These are phyloP conservation scores for Dasyprocta punctata DNA, from an alignment of 2,113 vertebrate species.

Conservation along the genomic window DNA sequence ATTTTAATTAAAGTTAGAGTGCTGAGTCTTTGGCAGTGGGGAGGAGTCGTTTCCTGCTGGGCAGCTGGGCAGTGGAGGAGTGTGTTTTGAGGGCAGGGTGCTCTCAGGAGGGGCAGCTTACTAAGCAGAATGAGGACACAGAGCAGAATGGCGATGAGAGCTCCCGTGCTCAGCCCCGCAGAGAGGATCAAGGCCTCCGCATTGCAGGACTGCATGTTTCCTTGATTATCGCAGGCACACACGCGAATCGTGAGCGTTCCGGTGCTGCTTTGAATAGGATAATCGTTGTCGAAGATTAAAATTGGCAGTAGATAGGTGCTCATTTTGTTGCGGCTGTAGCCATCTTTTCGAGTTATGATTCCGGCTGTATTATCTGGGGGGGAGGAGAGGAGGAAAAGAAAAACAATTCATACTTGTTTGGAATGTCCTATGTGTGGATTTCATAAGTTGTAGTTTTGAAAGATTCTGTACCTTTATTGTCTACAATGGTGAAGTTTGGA, in stretches of 20 bases:
- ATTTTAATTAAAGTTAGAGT: background rate
- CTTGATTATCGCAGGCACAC: slow-evolving; percentile 86
- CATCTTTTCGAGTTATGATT: slow-evolving; percentile 88
- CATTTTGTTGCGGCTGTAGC: slow-evolving; percentile 87
- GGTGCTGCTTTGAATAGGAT: slow-evolving; percentile 89
- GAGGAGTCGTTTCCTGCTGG: fast-evolving
- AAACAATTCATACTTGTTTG: background rate
- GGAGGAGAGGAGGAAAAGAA: background rate
- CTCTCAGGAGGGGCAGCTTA: background rate
- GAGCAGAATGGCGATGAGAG: slow-evolving; percentile 88
- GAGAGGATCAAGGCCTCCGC: slow-evolving; percentile 86
- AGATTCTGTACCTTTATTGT: slow-evolving; percentile 88
- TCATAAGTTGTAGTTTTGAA: background rate
- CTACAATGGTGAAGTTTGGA: slow-evolving; percentile 90
- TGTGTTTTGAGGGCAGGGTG: fast-evolving
- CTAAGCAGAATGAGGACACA: slow-evolving; percentile 88
- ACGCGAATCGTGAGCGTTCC: slow-evolving; percentile 88
- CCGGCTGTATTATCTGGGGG: slow-evolving; percentile 89
- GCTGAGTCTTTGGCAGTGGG: background rate
- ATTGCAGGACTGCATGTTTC: slow-evolving; percentile 88
- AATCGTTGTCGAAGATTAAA: slow-evolving; percentile 90
- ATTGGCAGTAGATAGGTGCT: slow-evolving; percentile 87
- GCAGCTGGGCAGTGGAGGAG: no score
- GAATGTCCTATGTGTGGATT: background rate
- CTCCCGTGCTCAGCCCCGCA: slow-evolving; percentile 88